Base-by-base conservation (phyloP, 2,797 vertebrate genomes). In the Dryobates pubescens region DNA sequence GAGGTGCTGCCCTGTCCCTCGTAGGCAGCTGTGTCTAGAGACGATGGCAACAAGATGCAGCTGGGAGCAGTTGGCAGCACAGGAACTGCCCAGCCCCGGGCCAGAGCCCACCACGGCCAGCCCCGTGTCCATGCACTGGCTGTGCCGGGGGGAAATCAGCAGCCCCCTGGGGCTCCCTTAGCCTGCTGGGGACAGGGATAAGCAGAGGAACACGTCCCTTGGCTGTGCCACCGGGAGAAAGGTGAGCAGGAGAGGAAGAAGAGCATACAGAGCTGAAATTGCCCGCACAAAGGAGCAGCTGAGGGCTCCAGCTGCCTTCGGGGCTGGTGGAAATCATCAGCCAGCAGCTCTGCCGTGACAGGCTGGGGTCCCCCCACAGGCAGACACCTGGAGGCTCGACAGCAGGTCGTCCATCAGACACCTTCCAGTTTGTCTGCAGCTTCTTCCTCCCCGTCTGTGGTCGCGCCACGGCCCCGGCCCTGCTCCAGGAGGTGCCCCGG, bases 251-350 rank as follows among this genome's bases (percentile, higher is more conserved):
- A 26, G 26, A 36, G 34, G 83, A 57, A 32, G 79, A 63, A 29
- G 5, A 32, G 43, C 43, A 9, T 8, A 12, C 1, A 18, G 45
- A 68, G 41, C 26, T 41, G 51, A 38, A 72, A 72, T 15, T 23
- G 24, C 56, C 74, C 54, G 16, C 0, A 13, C 2, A 3, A 45
- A 17, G 26, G 30, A 20, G 29, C 32, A 69, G 18, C 0, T 45
- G 53, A 13, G 51, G 63, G 5, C 11, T 26, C 2, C 4, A 27
- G 51, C 19, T 38, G 74, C 49, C 19, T 27, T 7, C 26, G 1
- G 80, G 65, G 74, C 53, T 53, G 90, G 36, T 32, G 53, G 51
- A 17, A 19, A 8, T 0, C 17, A 13, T 2, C 62, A 7, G 41
- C 2, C 41, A 0, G 2, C 0, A 5, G 34, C 56, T 54, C 43